Conservation (phyloP, 1,140 invertebrate genomes). For the Bombus polaris region DNA sequence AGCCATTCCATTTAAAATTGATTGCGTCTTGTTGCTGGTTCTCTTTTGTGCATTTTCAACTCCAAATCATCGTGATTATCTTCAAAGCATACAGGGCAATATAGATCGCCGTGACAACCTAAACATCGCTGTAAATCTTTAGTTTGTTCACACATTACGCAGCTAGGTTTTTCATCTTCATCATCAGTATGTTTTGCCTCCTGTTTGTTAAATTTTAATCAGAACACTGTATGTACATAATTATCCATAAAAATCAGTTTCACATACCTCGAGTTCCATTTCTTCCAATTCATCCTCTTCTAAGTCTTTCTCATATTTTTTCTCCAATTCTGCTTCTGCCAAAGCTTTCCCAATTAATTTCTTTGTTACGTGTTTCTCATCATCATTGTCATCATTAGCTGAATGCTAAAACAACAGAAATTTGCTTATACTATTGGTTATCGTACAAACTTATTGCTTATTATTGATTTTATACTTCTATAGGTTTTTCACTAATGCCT, state of each 20-base stretch:
- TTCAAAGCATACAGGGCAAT: constrained; percentile 74
- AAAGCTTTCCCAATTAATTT: constrained; percentile 76
- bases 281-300: constrained; percentile 66
- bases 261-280: constrained; percentile 68
- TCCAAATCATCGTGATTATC: constrained; percentile 77
- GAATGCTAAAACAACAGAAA: constrained; percentile 14
- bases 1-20: neutral
- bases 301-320: constrained; percentile 63
- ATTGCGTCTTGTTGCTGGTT: constrained; percentile 55
- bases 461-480: neutral
- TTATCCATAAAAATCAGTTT: neutral
- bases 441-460: neutral
- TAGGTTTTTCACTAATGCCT: constrained; percentile 1
- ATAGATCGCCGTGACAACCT: constrained; percentile 74
- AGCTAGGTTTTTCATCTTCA: constrained; percentile 64
- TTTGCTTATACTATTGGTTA: neutral
- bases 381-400: constrained; percentile 50
- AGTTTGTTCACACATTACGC: constrained; percentile 74
- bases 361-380: constrained; percentile 67
- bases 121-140: constrained; percentile 67
- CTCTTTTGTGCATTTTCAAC: constrained; percentile 69
- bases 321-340: constrained; percentile 74
- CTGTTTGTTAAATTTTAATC: constrained; percentile 22
- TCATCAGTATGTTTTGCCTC: constrained; percentile 15
- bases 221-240: neutral